Percentiles rank a stretch among this genome's conserved stretches.
Evolutionary conservation across 1,140 invertebrate species (phyloP).

Genomic region (Drosophila pallidifrons): DNA sequence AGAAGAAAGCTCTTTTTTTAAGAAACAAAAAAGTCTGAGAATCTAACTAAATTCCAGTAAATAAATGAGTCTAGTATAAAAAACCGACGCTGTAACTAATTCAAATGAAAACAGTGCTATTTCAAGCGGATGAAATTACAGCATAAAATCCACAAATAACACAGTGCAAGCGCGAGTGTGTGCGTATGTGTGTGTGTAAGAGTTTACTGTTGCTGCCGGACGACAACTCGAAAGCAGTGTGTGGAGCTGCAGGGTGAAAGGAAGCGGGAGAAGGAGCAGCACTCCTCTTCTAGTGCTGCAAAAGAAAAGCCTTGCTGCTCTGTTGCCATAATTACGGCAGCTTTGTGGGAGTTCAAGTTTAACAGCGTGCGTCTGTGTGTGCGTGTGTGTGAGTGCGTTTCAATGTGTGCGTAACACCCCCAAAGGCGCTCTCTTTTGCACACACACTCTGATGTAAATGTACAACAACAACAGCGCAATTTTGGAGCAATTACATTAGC

Average conservation of each 20-base stretch:
- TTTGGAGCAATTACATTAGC: conserved; percentile 24
- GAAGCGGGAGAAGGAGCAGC: conserved; percentile 36
- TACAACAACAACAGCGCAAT: conserved; percentile 14
- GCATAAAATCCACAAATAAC: conserved; percentile 4
- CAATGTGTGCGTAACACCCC: conserved; percentile 68
- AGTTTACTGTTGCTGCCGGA: conserved; percentile 47
- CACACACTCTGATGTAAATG: conserved; percentile 33
- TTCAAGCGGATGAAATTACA: conserved; percentile 8
- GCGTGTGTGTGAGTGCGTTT: conserved; percentile 34
- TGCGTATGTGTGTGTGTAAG: conserved; percentile 15
- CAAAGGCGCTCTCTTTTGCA: conserved; percentile 58
- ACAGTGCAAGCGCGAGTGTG: conserved; percentile 13
- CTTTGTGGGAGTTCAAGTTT: conserved; percentile 80
- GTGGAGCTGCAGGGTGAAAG: conserved; percentile 13
- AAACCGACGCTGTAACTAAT: conserved; percentile 22
- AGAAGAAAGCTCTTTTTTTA: too few species aligned
- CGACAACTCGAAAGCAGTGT: conserved; percentile 23
- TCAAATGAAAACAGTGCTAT: conserved; percentile 18
- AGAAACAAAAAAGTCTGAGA: conserved; percentile 20
- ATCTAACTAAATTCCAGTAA: conserved; percentile 7
- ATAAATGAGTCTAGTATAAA: conserved; percentile 10
- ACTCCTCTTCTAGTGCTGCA: conserved; percentile 34
- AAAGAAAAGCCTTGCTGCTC: conserved; percentile 53
- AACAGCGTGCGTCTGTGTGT: conserved; percentile 42
- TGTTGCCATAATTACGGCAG: conserved; percentile 67